These are phyloP conservation scores for Hypocryptadius cinnamomeus DNA, from an alignment of 2,113 vertebrate species.

Conservation along the genomic window DNA sequence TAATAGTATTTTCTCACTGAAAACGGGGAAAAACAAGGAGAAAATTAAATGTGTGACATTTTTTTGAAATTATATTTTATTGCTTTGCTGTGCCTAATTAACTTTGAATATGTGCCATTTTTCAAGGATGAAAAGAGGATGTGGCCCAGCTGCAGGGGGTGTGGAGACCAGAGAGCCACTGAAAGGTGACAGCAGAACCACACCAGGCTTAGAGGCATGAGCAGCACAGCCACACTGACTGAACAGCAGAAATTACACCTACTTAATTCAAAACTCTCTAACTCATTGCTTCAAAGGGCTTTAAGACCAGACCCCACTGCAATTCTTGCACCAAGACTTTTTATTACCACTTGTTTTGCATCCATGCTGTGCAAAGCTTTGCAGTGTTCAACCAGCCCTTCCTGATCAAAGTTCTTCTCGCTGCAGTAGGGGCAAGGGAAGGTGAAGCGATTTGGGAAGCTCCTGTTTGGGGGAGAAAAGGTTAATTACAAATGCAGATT, in stretches of 20 bases:
- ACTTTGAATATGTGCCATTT: not conserved
- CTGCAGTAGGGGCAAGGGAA: conserved; percentile 94
- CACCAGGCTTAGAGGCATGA: not conserved
- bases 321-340: not conserved
- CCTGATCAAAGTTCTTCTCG: conserved; percentile 93
- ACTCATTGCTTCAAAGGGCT: not conserved
- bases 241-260: not conserved
- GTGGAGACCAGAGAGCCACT: not conserved
- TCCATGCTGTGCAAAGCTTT: conserved; percentile 84
- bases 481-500: not conserved
- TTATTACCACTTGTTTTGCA: conserved; percentile 83
- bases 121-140: not conserved
- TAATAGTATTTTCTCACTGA: not conserved
- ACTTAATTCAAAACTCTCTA: not conserved
- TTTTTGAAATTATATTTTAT: not conserved
- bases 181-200: not conserved
- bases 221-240: not conserved
- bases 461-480: conserved; percentile 60
- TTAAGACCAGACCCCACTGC: not conserved
- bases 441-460: conserved; percentile 91
- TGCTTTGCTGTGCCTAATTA: not conserved
- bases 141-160: not conserved
- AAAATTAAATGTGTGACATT: not conserved
- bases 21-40: not conserved
- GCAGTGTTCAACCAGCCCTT: conserved; percentile 94